A percentile compares a stretch with the other conserved stretches of the same genome.
Conservation (phyloP, 2,113 vertebrate genomes). For the Oryzias javanicus region DNA sequence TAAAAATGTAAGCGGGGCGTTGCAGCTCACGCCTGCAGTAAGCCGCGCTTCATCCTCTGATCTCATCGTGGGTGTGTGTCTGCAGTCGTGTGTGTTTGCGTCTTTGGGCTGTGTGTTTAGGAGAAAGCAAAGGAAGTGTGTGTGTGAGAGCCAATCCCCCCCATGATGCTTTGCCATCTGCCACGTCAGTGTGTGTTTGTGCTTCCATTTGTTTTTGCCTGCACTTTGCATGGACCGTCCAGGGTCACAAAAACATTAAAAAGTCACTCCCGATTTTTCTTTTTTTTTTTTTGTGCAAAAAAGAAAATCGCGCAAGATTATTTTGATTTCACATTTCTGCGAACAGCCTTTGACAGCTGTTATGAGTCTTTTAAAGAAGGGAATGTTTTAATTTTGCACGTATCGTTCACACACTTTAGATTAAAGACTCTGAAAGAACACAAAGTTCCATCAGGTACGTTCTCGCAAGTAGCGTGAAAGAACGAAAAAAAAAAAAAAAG, state of each 20-base stretch:
- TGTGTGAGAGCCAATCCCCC: conserved; percentile 67
- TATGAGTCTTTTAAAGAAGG: neutral
- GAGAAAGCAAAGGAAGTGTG: conserved; percentile 56
- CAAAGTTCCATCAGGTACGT: conserved; percentile 27
- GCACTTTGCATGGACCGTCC: conserved; percentile 38
- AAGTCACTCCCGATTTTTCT: conserved; percentile 26
- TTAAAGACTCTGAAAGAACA: conserved; percentile 9
- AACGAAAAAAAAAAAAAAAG: conserved; percentile 34
- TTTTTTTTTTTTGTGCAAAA: conserved; percentile 22
- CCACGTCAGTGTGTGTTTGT: conserved; percentile 36
- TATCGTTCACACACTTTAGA: conserved; percentile 1
- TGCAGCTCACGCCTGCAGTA: conserved; percentile 67
- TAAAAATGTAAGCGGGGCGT: conserved; percentile 70
- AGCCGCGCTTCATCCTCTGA: conserved; percentile 67
- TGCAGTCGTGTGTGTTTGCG: conserved; percentile 10
- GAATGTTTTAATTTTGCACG: neutral
- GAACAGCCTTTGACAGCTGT: neutral
- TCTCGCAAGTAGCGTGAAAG: conserved; percentile 20
- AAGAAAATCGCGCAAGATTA: conserved; percentile 37
- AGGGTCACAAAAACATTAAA: conserved; percentile 54
- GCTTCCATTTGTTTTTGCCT: conserved; percentile 38
- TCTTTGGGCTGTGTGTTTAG: conserved; percentile 54
- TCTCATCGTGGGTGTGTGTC: conserved; percentile 36
- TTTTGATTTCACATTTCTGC: conserved; percentile 21
- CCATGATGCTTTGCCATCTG: conserved; percentile 77